These are phyloP conservation scores for Rhagonycha fulva DNA, from an alignment of 2,888 invertebrate genomes.

Conservation along the genomic window DNA sequence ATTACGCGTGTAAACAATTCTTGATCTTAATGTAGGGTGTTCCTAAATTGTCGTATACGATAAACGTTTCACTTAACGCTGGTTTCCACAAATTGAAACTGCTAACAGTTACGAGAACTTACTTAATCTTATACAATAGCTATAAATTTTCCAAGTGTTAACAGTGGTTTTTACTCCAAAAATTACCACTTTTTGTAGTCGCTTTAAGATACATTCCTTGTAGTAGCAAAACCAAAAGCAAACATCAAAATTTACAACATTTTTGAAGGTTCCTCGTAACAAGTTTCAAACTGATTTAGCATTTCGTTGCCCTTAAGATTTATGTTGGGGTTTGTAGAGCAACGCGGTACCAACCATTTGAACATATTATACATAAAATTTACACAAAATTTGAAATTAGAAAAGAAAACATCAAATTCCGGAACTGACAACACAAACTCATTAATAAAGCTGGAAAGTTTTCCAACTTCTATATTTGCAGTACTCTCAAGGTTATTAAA, in stretches of 20 bases:
- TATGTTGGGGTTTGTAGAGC: not conserved
- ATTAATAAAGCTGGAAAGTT: not conserved
- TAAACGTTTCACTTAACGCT: slow-evolving; percentile 1
- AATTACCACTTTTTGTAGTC: not conserved
- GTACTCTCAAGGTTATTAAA: slow-evolving; percentile 13
- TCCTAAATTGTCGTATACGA: slow-evolving; percentile 9
- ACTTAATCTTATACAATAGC: not conserved
- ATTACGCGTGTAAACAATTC: slow-evolving; percentile 28
- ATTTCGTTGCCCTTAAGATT: not conserved
- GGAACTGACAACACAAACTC: not conserved
- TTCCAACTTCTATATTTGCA: not conserved
- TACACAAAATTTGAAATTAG: not conserved
- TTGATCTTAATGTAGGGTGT: slow-evolving; percentile 25
- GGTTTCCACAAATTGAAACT: not conserved
- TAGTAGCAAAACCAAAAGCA: not conserved
- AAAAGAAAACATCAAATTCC: not conserved
- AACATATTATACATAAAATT: not conserved
- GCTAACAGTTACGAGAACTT: not conserved
- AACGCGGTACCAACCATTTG: not conserved
- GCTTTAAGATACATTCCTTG: not conserved
- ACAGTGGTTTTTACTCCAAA: not conserved
- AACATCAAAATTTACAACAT: not conserved
- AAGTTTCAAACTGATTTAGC: not conserved
- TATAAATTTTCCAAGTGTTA: not conserved
- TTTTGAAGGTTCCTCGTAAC: not conserved